Conservation (phyloP, 1,140 invertebrate species). For the Batillaria attramentaria region DNA sequence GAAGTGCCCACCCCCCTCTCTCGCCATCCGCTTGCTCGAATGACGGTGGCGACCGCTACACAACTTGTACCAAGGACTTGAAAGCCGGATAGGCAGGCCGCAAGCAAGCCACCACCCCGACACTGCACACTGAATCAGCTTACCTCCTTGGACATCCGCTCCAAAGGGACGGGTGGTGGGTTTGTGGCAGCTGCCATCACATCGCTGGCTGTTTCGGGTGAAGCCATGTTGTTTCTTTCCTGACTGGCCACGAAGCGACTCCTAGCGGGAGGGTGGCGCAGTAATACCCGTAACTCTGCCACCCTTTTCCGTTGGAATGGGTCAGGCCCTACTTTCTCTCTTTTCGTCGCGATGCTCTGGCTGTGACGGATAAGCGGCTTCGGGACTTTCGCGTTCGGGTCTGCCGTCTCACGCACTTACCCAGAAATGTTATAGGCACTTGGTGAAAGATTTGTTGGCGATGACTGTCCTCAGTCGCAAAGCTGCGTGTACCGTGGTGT, state of each 20-base stretch:
- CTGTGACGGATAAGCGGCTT: background rate
- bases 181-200: conserved; percentile 41
- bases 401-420: conserved; percentile 17
- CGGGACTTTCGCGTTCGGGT: background rate
- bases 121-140: conserved; percentile 31
- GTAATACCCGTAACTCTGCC: conserved; percentile 39
- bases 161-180: conserved; percentile 40
- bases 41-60: conserved; percentile 3
- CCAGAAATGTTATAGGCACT: conserved; percentile 11
- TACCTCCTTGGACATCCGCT: conserved; percentile 49
- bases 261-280: conserved; percentile 29
- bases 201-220: conserved; percentile 45
- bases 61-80: conserved; percentile 27
- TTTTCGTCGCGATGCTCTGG: background rate
- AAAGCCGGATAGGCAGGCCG: conserved; percentile 26
- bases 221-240: conserved; percentile 47
- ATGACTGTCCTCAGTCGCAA: background rate
- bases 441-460: conserved; percentile 8
- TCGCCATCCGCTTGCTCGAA: conserved; percentile 20
- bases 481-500: too few species aligned
- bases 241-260: conserved; percentile 36
- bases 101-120: conserved; percentile 25
- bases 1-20: conserved; percentile 28
- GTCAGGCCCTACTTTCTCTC: background rate
- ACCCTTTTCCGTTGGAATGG: conserved; percentile 17